Conservation (phyloP, 1,140 invertebrate genomes). For the Formica exsecta region DNA sequence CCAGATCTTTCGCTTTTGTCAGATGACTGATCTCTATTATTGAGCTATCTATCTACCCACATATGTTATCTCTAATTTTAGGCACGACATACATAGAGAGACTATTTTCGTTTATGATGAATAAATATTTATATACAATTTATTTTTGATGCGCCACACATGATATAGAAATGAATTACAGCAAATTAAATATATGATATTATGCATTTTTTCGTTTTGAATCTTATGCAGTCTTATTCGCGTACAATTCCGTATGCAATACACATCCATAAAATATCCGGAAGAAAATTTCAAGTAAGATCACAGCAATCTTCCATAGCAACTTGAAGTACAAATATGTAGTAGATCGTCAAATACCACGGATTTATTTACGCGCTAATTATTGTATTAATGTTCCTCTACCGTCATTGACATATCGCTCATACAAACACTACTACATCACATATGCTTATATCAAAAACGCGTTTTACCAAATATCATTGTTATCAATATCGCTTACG, state of each 20-base stretch:
- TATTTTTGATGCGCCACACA: conserved; percentile 49
- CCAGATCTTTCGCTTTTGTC: no score
- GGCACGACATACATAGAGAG: conserved; percentile 8
- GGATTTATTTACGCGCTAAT: conserved; percentile 14
- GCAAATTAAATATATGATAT: conserved; percentile 38
- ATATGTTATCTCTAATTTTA: conserved; percentile 8
- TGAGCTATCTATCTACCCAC: no score
- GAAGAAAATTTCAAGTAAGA: conserved; percentile 52
- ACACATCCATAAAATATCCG: conserved; percentile 27
- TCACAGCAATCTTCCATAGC: conserved; percentile 49
- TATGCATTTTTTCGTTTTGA: conserved; percentile 10
- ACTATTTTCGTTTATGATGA: conserved; percentile 4
- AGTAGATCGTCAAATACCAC: conserved; percentile 7
- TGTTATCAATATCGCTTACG: conserved; percentile 4
- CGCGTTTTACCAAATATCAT: conserved; percentile 47
- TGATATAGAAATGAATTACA: conserved; percentile 43
- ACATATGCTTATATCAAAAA: conserved; percentile 35
- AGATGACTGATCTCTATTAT: no score
- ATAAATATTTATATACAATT: conserved; percentile 62
- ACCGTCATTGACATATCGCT: conserved; percentile 51
- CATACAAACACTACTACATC: conserved; percentile 49
- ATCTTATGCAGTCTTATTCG: conserved; percentile 55
- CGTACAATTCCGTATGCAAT: conserved; percentile 46
- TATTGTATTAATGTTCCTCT: conserved; percentile 32
- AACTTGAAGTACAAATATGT: neutral